phyloP scores from a whole-genome alignment of 2,888 invertebrate genomes.

The Aromia moschata region DNA sequence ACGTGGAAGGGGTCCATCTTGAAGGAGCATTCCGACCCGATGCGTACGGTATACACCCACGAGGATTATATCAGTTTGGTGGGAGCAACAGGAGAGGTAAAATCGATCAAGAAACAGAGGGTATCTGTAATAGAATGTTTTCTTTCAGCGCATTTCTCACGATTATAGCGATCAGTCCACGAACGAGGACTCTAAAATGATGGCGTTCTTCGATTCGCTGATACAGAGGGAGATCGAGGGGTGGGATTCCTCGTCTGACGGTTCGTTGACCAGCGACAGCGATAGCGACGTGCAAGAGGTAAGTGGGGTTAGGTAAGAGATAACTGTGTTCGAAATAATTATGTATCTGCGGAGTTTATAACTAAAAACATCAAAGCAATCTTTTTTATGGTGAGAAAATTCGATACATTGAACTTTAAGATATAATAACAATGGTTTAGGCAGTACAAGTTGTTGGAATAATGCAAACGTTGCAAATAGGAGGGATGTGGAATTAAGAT shows the following conservation, averaged over 20 bases:
- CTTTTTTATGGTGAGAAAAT: no score
- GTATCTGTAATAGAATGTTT: no score
- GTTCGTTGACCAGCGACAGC: slow-evolving; percentile 52
- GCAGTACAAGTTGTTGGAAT: no score
- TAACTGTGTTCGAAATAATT: no score
- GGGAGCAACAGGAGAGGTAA: slow-evolving; percentile 75
- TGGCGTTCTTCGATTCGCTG: slow-evolving; percentile 95
- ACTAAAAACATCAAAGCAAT: no score
- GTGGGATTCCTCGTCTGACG: slow-evolving; percentile 64
- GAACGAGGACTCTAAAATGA: slow-evolving; percentile 92
- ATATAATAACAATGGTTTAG: no score
- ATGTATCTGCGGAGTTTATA: no score
- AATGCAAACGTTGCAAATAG: no score
- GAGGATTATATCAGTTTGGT: slow-evolving; percentile 87
- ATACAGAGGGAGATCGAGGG: slow-evolving; percentile 91
- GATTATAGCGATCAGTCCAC: slow-evolving; percentile 90
- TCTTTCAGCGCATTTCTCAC: slow-evolving; percentile 78
- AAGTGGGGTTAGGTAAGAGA: no score
- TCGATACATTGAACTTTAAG: no score
- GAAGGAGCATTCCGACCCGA: slow-evolving; percentile 69
- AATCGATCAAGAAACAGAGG: no score
- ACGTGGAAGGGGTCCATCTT: slow-evolving; percentile 72
- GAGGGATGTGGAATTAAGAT: no score
- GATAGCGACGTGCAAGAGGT: slow-evolving; percentile 47
- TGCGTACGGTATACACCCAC: slow-evolving; percentile 77